Evolutionary conservation across 2,113 vertebrate species (phyloP).

Genomic region (Nerophis ophidion): DNA sequence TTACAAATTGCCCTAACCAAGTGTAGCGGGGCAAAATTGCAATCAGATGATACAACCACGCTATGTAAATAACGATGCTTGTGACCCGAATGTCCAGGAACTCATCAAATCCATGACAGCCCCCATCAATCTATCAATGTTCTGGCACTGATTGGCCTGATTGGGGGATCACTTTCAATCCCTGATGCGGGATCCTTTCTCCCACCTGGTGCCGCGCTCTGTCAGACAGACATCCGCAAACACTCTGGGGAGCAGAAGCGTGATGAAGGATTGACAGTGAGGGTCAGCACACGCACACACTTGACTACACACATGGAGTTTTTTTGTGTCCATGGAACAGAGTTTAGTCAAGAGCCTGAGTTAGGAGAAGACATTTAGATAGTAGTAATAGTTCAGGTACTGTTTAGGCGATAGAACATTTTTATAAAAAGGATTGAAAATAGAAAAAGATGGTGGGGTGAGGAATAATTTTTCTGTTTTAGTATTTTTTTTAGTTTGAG

Average conservation of each 20-base stretch:
- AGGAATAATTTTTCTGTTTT: no score
- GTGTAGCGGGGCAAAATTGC: slow-evolving; percentile 59
- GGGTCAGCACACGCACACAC: slow-evolving; percentile 30
- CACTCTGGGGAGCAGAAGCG: slow-evolving; percentile 39
- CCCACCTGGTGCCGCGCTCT: slow-evolving; percentile 54
- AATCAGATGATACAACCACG: slow-evolving; percentile 56
- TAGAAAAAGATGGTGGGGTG: no score
- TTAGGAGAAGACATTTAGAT: not conserved
- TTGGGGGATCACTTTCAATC: slow-evolving; percentile 54
- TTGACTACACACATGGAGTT: slow-evolving; percentile 18
- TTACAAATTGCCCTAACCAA: slow-evolving; percentile 62
- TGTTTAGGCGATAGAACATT: no score
- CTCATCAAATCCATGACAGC: slow-evolving; percentile 61
- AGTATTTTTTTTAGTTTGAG: no score
- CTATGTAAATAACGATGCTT: slow-evolving; percentile 57
- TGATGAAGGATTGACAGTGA: slow-evolving; percentile 43
- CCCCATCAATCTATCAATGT: slow-evolving; percentile 64
- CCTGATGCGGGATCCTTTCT: slow-evolving; percentile 43
- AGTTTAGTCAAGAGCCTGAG: not conserved
- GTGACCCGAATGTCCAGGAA: slow-evolving; percentile 39
- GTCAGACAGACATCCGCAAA: slow-evolving; percentile 36
- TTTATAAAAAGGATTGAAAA: no score
- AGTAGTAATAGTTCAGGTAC: no score
- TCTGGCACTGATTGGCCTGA: slow-evolving; percentile 58
- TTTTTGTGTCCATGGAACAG: slow-evolving; percentile 19